A percentile compares a stretch with the other conserved stretches of the same genome.
Evolutionary conservation across 2,113 vertebrate genomes (phyloP).

Genomic region (Brienomyrus brachyistius): DNA sequence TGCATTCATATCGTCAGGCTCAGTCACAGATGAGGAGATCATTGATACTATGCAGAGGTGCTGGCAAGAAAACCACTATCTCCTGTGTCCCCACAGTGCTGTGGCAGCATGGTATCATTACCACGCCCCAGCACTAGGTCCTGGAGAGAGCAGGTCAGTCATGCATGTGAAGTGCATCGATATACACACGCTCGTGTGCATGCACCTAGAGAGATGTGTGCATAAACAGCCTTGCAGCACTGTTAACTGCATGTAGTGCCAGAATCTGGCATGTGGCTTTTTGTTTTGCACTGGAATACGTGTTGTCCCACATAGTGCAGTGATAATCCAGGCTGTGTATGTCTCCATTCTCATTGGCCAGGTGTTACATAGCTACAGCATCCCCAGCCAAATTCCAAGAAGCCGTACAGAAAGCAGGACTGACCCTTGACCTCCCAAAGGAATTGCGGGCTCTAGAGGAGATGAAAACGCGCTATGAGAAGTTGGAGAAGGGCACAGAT

Average conservation of each 20-base stretch:
- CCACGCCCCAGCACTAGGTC: slow-evolving; percentile 33
- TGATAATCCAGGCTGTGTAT: background rate
- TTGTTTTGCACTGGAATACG: background rate
- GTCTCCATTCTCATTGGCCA: slow-evolving; percentile 22
- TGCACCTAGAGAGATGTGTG: background rate
- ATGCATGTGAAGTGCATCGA: background rate
- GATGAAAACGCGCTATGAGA: slow-evolving; percentile 58
- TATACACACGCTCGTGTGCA: background rate
- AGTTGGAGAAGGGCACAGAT: slow-evolving; percentile 55
- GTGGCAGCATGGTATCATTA: slow-evolving; percentile 64
- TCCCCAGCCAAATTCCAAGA: slow-evolving; percentile 82
- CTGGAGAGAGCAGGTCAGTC: slow-evolving; percentile 43
- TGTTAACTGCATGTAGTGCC: background rate
- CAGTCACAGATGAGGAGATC: slow-evolving; percentile 57
- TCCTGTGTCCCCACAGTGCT: slow-evolving; percentile 66
- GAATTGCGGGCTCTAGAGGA: slow-evolving; percentile 58
- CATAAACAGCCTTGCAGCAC: background rate
- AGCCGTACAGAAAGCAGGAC: slow-evolving; percentile 59
- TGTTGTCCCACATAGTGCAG: background rate
- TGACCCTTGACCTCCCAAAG: slow-evolving; percentile 61
- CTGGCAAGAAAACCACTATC: slow-evolving; percentile 64
- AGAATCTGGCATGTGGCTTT: background rate
- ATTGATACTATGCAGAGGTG: slow-evolving; percentile 59
- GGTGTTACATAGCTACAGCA: slow-evolving; percentile 80
- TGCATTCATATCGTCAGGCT: slow-evolving; percentile 39